These are phyloP conservation scores for Okapia johnstoni DNA, from an alignment of 2,113 vertebrate species.

Conservation along the genomic window DNA sequence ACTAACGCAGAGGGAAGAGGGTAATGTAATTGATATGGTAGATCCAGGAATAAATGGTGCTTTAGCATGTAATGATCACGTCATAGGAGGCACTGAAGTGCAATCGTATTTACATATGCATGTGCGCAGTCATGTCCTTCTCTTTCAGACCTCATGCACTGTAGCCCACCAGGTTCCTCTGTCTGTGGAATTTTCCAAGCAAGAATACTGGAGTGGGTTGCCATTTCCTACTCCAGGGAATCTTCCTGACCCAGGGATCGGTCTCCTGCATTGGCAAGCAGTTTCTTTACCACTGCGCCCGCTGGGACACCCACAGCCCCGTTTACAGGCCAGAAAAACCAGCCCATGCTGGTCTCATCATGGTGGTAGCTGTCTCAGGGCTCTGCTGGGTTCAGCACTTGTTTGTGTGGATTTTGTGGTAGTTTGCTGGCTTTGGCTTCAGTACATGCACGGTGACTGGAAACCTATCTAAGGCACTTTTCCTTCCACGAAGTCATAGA, in stretches of 20 bases:
- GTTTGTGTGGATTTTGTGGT: not conserved
- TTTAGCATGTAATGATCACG: not conserved
- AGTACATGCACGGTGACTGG: not conserved
- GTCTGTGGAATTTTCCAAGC: not conserved
- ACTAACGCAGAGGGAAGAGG: accelerated
- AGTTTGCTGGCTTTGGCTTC: not conserved
- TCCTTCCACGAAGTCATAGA: not conserved
- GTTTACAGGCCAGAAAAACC: not conserved
- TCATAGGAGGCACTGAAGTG: accelerated
- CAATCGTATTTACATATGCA: accelerated
- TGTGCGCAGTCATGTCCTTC: not conserved
- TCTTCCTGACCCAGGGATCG: not conserved
- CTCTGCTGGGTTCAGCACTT: not conserved
- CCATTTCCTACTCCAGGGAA: not conserved
- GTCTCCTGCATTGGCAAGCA: not conserved
- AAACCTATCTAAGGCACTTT: constrained; percentile 49
- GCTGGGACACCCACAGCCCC: not conserved
- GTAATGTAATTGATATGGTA: not conserved
- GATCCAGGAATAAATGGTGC: not conserved
- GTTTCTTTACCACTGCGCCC: not conserved
- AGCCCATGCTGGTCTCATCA: not conserved
- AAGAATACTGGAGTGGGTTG: not conserved
- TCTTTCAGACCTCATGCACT: not conserved
- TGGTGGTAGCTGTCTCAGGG: not conserved
- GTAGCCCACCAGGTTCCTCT: not conserved